These are phyloP conservation scores for Sinocyclocheilus rhinocerous DNA, from an alignment of 2,113 vertebrate genomes.

Conservation along the genomic window DNA sequence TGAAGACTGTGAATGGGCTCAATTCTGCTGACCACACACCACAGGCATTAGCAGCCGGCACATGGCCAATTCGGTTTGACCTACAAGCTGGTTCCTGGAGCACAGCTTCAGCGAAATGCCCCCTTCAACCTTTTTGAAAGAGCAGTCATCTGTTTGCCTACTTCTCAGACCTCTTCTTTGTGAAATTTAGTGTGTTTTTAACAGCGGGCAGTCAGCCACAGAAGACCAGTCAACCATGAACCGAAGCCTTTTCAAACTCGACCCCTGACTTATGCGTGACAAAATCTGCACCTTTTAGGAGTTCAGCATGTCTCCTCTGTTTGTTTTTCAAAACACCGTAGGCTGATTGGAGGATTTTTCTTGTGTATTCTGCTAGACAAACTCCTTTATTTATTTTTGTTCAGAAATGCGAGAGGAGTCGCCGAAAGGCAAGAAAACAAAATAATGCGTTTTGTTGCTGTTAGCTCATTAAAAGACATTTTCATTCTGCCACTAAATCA, in stretches of 20 bases:
- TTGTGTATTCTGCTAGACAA: no score
- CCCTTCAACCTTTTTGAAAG: slow-evolving; percentile 49
- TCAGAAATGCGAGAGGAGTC: no score
- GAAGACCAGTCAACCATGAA: slow-evolving; percentile 31
- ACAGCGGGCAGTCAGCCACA: slow-evolving; percentile 31
- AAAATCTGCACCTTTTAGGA: slow-evolving; percentile 35
- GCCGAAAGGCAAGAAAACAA: no score
- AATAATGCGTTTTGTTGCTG: no score
- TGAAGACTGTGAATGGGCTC: slow-evolving; percentile 56
- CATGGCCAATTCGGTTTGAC: slow-evolving; percentile 72
- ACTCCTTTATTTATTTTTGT: no score
- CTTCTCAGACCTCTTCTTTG: slow-evolving; percentile 54
- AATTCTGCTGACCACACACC: slow-evolving; percentile 75
- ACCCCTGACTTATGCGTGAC: slow-evolving; percentile 29
- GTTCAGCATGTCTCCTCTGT: slow-evolving; percentile 13
- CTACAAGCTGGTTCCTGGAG: slow-evolving; percentile 69
- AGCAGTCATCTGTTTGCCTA: slow-evolving; percentile 46
- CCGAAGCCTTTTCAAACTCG: slow-evolving; percentile 30
- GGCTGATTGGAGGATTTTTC: no score
- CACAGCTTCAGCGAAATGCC: slow-evolving; percentile 47
- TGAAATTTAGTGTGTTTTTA: slow-evolving; percentile 24
- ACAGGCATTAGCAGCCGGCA: slow-evolving; percentile 67
- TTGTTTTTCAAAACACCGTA: slow-evolving; percentile 15
- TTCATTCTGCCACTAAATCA: no score
- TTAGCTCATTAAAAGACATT: no score